phyloP scores from a whole-genome alignment of 2,888 invertebrate species.

The Sesia apiformis region DNA sequence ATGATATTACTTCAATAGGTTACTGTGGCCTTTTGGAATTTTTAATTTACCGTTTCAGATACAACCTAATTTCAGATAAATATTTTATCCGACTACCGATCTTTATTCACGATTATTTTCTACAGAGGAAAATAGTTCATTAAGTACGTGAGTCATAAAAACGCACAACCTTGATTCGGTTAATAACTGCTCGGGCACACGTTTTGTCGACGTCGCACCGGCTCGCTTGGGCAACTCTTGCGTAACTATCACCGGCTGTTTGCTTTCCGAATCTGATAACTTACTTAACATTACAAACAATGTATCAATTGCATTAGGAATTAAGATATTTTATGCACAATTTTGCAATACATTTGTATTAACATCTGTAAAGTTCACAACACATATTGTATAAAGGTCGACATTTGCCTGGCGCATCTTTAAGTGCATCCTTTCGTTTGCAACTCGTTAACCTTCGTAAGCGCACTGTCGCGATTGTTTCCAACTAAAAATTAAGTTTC shows the following conservation, averaged over 20 bases:
- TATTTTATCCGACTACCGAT: not conserved
- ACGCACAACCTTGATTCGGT: conserved; percentile 34
- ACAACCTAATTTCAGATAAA: not conserved
- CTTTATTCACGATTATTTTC: not conserved
- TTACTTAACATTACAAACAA: conserved; percentile 11
- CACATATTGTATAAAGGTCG: conserved; percentile 35
- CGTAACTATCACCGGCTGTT: conserved; percentile 24
- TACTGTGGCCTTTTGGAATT: conserved; percentile 25
- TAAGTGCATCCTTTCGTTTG: conserved; percentile 56
- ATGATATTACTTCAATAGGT: conserved; percentile 33
- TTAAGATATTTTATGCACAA: conserved; percentile 2
- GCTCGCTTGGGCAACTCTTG: conserved; percentile 33
- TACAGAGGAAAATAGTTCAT: conserved; percentile 22
- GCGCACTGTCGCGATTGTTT: conserved; percentile 44
- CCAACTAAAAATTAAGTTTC: conserved; percentile 11
- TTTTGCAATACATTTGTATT: conserved; percentile 11
- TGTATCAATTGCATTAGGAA: conserved; percentile 3
- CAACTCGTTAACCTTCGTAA: conserved; percentile 54
- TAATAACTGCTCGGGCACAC: conserved; percentile 22
- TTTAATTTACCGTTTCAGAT: conserved; percentile 1
- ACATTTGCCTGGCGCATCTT: conserved; percentile 52
- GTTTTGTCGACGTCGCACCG: conserved; percentile 15
- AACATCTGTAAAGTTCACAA: conserved; percentile 38
- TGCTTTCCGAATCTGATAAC: conserved; percentile 30
- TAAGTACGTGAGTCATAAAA: conserved; percentile 31